phyloP scores from a whole-genome alignment of 2,113 vertebrate species.

The Scopus umbretta region DNA sequence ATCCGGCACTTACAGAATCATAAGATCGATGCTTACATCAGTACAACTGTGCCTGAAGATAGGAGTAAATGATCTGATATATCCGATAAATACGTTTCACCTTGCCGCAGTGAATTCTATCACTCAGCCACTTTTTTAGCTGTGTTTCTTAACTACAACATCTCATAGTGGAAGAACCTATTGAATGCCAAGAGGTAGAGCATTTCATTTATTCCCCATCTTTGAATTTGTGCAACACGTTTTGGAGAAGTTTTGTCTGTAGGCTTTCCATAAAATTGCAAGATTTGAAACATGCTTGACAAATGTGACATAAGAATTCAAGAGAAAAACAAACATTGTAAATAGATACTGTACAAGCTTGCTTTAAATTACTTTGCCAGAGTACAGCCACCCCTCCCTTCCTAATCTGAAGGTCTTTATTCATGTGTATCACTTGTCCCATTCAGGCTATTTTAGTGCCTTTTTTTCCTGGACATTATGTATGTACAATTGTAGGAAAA shows the following conservation, averaged over 20 bases:
- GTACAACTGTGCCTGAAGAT: background rate
- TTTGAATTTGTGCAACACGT: background rate
- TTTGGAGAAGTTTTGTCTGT: background rate
- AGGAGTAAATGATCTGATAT: background rate
- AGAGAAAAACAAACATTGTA: background rate
- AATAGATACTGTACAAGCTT: background rate
- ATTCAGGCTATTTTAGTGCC: constrained; percentile 31
- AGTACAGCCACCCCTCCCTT: constrained; percentile 18
- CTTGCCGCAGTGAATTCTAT: background rate
- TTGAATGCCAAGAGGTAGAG: background rate
- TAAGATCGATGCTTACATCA: background rate
- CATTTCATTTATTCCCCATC: rapidly evolving
- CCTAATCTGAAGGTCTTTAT: constrained; percentile 43
- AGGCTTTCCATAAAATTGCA: background rate
- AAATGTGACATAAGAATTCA: background rate
- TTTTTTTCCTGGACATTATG: constrained; percentile 6
- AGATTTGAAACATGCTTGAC: background rate
- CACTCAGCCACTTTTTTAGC: background rate
- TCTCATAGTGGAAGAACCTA: background rate
- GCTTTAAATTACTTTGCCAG: background rate
- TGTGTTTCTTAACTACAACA: background rate
- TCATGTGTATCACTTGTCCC: background rate
- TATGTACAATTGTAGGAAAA: constrained; percentile 56
- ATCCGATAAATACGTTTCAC: background rate
- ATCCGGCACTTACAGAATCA: background rate